Percentiles rank a stretch among this genome's conserved stretches.
Conservation (phyloP, 1,140 invertebrate genomes). For the Drosophila setifemur region DNA sequence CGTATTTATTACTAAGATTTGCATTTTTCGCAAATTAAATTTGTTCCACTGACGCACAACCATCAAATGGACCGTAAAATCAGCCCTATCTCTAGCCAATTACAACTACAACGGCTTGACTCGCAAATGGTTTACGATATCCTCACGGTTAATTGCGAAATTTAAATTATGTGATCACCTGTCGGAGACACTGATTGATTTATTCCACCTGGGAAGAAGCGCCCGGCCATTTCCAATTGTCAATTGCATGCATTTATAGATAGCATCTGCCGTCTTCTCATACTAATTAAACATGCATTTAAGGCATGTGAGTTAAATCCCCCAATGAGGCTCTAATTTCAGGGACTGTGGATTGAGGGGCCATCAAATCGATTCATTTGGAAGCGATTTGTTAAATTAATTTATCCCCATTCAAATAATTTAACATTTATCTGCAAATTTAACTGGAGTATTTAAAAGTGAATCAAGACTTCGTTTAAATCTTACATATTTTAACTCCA, state of each 20-base stretch:
- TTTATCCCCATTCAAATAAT: too few relatives aligned
- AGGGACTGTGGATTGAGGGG: neutral
- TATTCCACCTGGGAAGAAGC: constrained; percentile 20
- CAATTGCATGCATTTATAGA: constrained; percentile 5
- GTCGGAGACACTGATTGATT: constrained; percentile 31
- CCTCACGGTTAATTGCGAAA: constrained; percentile 4
- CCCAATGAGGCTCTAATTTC: neutral
- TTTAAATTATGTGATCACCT: constrained; percentile 35
- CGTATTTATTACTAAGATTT: constrained; percentile 34
- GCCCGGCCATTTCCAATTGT: neutral
- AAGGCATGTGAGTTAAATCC: constrained; percentile 26
- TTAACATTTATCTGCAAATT: too few relatives aligned
- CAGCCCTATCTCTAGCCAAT: constrained; percentile 43
- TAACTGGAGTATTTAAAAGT: too few relatives aligned
- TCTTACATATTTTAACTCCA: too few relatives aligned
- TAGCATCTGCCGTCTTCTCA: constrained; percentile 20
- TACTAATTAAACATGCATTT: constrained; percentile 65
- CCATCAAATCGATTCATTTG: too few relatives aligned
- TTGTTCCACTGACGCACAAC: constrained; percentile 1
- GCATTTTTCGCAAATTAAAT: constrained; percentile 49
- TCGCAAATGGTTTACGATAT: constrained; percentile 8
- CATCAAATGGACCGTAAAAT: neutral
- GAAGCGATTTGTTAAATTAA: too few relatives aligned
- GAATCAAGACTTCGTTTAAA: too few relatives aligned
- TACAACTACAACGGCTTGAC: constrained; percentile 32